Evolutionary conservation across 2,113 vertebrate species (phyloP).

Genomic region (Pyrgilauda ruficollis): DNA sequence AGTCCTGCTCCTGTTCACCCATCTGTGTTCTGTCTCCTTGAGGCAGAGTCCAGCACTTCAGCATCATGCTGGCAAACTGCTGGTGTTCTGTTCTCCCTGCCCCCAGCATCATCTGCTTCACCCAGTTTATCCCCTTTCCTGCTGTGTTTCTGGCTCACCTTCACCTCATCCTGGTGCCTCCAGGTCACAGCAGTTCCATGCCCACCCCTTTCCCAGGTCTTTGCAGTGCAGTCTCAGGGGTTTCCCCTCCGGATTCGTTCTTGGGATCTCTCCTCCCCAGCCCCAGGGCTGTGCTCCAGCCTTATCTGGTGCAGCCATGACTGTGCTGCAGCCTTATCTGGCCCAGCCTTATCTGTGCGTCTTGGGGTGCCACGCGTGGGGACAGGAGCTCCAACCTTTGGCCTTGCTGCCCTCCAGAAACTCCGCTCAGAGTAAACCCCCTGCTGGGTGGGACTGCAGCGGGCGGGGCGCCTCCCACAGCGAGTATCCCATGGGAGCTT

Average conservation of each 20-base stretch:
- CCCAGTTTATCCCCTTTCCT: neutral
- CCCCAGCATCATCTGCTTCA: neutral
- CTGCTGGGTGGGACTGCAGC: accelerated
- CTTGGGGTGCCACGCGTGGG: accelerated
- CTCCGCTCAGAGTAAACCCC: neutral
- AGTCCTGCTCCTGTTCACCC: neutral
- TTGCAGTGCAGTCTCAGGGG: neutral
- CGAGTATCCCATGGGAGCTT: neutral
- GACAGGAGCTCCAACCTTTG: neutral
- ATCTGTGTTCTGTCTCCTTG: neutral
- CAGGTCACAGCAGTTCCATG: neutral
- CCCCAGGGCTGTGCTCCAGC: neutral
- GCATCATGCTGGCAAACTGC: neutral
- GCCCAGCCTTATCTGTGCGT: neutral
- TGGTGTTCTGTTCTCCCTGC: neutral
- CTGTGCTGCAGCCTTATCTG: neutral
- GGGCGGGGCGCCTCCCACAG: accelerated
- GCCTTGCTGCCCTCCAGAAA: neutral
- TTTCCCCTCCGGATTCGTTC: neutral
- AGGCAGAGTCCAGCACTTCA: neutral
- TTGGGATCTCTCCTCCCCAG: neutral
- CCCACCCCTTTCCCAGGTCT: neutral
- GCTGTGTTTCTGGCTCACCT: neutral
- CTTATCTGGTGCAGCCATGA: neutral
- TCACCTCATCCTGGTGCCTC: accelerated